These are phyloP conservation scores for Notarius quadriscutis DNA, from an alignment of 2,113 vertebrate species.

Conservation along the genomic window DNA sequence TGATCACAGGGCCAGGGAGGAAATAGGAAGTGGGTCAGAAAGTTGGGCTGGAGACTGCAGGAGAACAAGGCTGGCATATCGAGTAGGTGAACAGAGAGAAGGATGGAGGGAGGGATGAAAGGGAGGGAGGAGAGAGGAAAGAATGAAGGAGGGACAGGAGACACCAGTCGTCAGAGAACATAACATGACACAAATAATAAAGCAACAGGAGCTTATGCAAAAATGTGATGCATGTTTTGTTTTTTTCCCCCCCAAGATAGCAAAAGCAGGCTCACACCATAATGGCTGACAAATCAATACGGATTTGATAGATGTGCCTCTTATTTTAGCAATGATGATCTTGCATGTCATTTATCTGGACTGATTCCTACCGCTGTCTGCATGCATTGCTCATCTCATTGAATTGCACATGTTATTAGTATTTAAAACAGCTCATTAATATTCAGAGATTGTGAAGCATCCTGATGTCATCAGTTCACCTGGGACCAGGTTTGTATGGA, in stretches of 20 bases:
- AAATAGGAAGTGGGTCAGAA: conserved; percentile 82
- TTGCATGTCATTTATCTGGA: conserved; percentile 49
- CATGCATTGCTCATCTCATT: conserved; percentile 58
- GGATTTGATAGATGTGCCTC: conserved; percentile 1
- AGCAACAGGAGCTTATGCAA: conserved; percentile 65
- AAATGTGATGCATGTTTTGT: conserved; percentile 39
- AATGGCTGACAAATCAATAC: neutral
- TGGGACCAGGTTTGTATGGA: conserved; percentile 70
- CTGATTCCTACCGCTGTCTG: neutral
- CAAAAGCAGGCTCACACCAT: neutral
- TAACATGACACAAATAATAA: conserved; percentile 69
- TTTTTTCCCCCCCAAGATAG: neutral
- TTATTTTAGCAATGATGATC: conserved; percentile 47
- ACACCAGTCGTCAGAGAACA: conserved; percentile 64
- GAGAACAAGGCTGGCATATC: conserved; percentile 83
- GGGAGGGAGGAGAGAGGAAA: conserved; percentile 54
- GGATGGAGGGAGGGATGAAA: conserved; percentile 52
- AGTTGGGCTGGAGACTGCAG: conserved; percentile 82
- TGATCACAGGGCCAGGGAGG: conserved; percentile 79
- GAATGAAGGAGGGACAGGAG: conserved; percentile 47
- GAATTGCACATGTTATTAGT: conserved; percentile 74
- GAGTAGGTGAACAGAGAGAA: conserved; percentile 71
- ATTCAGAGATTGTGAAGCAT: conserved; percentile 70
- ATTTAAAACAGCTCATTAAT: conserved; percentile 77
- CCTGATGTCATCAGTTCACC: conserved; percentile 77